Base-by-base conservation (phyloP, 1,140 invertebrate species). In the Marisa cornuarietis region DNA sequence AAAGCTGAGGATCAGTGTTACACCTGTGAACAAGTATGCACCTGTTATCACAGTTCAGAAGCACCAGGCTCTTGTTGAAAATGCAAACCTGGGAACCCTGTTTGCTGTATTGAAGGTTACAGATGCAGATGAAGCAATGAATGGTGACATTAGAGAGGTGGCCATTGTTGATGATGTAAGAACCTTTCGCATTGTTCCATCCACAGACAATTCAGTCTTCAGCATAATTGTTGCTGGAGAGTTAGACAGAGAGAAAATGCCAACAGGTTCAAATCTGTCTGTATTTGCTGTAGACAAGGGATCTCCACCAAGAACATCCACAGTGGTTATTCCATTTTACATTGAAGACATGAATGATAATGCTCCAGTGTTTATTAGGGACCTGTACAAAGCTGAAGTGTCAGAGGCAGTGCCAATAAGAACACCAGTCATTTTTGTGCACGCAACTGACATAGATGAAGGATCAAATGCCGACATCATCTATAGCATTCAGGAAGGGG, bases 51-150 rank as follows among this genome's bases (percentile, higher is more conserved):
- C 93, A 77, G 94, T 97, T 7, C 89, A 90, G 75, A 83, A 95
- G 79, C 92, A 97, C 82, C 95, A 96, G 0, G 94, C 95, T 79
- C 94, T 98, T 31, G 92, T 95, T 11, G 96, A 97, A 84, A 95
- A 97, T 66, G 84, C 83, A 18, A 84, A 83, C 74, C 71, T 82
- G 20, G 88, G 86, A 24, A 86, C 86, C 11, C 79, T 90, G 18
- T 98, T 97, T 88, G 97, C 97, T 0, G 96, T 98, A 65, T 94
- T 99, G 4, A 93, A 93, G 26, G 95, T 97, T 0, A 93, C 93
- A 20, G 97, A 99, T 88, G 92, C 93, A 24, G 97, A 99, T 90
- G 90, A 91, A 58, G 97, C 96, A 0, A 92, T 94, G 8, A 95
- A 96, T 89, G 97, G 97, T 0, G 92, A 95, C 84, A 95, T 98